Evolutionary conservation across 2,113 vertebrate genomes (phyloP).

Genomic region (Cheilinus undulatus): DNA sequence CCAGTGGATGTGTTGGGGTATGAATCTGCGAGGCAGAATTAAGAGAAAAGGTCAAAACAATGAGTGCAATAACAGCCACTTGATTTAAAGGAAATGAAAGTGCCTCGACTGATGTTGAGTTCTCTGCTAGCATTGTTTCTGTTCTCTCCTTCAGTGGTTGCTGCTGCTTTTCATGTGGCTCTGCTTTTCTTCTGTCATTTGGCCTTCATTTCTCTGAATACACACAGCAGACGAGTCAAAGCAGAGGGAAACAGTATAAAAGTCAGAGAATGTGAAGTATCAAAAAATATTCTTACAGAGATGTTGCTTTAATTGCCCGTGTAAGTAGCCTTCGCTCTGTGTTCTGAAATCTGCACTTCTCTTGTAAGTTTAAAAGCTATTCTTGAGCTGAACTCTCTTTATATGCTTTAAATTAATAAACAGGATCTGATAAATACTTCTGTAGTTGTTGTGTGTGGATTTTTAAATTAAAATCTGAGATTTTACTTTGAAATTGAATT

Average conservation of each 20-base stretch:
- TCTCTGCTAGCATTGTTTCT: constrained; percentile 36
- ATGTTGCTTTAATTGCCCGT: not conserved
- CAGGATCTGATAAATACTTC: not conserved
- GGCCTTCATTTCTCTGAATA: constrained; percentile 55
- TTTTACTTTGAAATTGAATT: not conserved
- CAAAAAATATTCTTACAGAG: constrained; percentile 7
- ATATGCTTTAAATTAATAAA: constrained; percentile 7
- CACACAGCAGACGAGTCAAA: constrained; percentile 36
- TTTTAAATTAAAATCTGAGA: not conserved
- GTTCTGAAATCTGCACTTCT: not conserved
- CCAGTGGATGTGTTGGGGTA: constrained; percentile 33
- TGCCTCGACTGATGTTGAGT: constrained; percentile 18
- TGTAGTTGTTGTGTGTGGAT: not conserved
- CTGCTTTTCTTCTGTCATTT: constrained; percentile 12
- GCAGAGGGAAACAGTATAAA: constrained; percentile 42
- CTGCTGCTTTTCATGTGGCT: constrained; percentile 37
- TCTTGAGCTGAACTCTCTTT: not conserved
- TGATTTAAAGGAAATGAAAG: constrained; percentile 57
- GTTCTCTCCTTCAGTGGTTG: constrained; percentile 30
- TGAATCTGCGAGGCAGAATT: constrained; percentile 29
- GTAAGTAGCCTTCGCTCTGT: constrained; percentile 1
- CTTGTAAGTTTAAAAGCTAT: not conserved
- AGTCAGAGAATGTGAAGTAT: constrained; percentile 25
- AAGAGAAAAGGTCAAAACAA: constrained; percentile 28
- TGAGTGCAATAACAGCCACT: constrained; percentile 13